Conservation (phyloP, 2,113 vertebrate species). For the Holacanthus passer region DNA sequence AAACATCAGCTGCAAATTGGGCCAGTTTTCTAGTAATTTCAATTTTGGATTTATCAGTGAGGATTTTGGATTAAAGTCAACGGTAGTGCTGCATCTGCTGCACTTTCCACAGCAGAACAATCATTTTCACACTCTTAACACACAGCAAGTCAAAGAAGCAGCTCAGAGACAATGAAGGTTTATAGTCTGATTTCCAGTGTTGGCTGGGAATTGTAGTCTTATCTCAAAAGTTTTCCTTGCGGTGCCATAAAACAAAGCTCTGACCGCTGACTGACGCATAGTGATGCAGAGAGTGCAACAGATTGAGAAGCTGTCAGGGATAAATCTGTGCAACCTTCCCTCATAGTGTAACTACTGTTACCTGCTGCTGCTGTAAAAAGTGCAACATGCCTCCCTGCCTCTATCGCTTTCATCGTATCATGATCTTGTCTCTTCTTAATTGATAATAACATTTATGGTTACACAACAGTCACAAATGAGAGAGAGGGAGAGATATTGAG, state of each 20-base stretch:
- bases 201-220: not conserved
- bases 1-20: not conserved
- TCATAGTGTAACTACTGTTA: not conserved
- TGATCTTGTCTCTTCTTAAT: conserved; percentile 5
- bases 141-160: conserved; percentile 2
- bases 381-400: conserved; percentile 9
- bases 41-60: conserved; percentile 9
- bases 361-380: conserved; percentile 24
- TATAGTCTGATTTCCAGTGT: not conserved
- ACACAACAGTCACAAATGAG: not conserved
- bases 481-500: not conserved
- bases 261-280: conserved; percentile 14
- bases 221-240: not conserved
- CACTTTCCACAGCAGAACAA: conserved; percentile 11
- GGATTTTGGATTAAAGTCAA: conserved; percentile 39
- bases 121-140: conserved; percentile 3
- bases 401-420: conserved; percentile 14
- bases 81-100: conserved; percentile 43
- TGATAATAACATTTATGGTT: conserved; percentile 9
- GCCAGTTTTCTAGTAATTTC: conserved; percentile 15
- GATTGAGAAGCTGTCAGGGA: conserved; percentile 23
- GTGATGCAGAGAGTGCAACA: conserved; percentile 8
- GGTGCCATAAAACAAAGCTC: not conserved
- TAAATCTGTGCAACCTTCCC: not conserved
- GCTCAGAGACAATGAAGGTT: conserved; percentile 17